These are phyloP conservation scores for Esperia sulphurella DNA, from an alignment of 2,888 invertebrate genomes.

Conservation along the genomic window DNA sequence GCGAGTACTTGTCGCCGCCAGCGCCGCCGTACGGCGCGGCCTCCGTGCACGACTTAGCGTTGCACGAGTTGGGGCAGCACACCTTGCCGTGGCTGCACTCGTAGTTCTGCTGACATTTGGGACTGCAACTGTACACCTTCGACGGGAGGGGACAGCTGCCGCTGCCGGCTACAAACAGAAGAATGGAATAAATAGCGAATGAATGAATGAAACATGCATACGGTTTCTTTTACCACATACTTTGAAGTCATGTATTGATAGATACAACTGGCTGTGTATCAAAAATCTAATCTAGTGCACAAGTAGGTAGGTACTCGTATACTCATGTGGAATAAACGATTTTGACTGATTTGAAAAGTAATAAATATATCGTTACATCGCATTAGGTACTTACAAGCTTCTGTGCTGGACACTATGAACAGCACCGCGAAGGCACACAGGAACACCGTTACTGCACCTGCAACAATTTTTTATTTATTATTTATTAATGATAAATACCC, in stretches of 20 bases:
- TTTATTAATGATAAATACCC: too few relatives aligned
- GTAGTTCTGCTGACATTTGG: conserved; percentile 83
- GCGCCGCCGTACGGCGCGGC: conserved; percentile 47
- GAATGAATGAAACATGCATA: too few relatives aligned
- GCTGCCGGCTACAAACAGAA: conserved; percentile 14
- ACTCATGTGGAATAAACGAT: too few relatives aligned
- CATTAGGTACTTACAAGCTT: conserved; percentile 33
- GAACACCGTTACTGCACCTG: conserved; percentile 51
- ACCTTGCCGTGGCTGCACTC: conserved; percentile 83
- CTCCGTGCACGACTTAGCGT: conserved; percentile 82
- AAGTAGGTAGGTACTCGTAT: too few relatives aligned
- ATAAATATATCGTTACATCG: too few relatives aligned
- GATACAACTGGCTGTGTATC: too few relatives aligned
- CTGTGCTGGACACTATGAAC: conserved; percentile 36
- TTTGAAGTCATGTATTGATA: too few relatives aligned
- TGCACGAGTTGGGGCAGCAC: conserved; percentile 85
- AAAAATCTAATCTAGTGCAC: too few relatives aligned
- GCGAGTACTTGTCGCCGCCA: conserved; percentile 43
- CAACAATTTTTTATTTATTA: conserved; percentile 15
- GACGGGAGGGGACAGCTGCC: conserved; percentile 82
- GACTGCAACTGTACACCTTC: conserved; percentile 82
- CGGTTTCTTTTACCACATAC: too few relatives aligned
- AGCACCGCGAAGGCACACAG: conserved; percentile 36
- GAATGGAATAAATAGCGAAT: too few relatives aligned
- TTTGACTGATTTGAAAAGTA: too few relatives aligned